A percentile compares a stretch with the other conserved stretches of the same genome.
Evolutionary conservation across 2,888 invertebrate genomes (phyloP).

Genomic region (Mythimna ferrago): DNA sequence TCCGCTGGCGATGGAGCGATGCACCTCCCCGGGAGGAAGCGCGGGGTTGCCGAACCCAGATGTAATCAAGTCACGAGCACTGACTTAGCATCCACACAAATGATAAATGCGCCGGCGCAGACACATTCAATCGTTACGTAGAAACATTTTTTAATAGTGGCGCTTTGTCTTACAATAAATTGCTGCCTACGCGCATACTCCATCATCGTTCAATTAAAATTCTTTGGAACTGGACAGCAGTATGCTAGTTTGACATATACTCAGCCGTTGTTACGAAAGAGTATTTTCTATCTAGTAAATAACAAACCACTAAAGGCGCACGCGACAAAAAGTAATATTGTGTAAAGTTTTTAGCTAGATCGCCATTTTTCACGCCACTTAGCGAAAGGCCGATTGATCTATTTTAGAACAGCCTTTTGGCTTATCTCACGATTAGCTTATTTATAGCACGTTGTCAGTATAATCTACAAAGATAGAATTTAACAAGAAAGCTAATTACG

Average conservation of each 20-base stretch:
- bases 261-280: conserved; percentile 32
- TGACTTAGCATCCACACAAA: conserved; percentile 33
- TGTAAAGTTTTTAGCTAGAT: conserved; percentile 50
- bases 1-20: conserved; percentile 29
- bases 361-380: conserved; percentile 52
- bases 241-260: conserved; percentile 23
- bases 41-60: conserved; percentile 68
- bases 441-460: conserved; percentile 7
- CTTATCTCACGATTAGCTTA: conserved; percentile 29
- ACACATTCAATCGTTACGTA: neutral
- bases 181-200: neutral
- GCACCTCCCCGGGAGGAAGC: conserved; percentile 50
- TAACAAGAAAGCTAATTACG: neutral
- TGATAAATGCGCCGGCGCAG: conserved; percentile 13
- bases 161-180: conserved; percentile 17
- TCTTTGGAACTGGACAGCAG: conserved; percentile 10
- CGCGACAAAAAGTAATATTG: conserved; percentile 57
- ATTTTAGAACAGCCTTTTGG: conserved; percentile 55
- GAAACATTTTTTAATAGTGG: conserved; percentile 11
- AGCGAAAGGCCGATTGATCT: conserved; percentile 47
- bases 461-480: neutral
- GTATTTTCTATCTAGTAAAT: conserved; percentile 52
- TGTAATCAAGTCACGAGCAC: conserved; percentile 63
- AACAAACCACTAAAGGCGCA: conserved; percentile 45
- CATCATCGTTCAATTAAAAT: conserved; percentile 45